Evolutionary conservation across 92 coral and sea anemone species (phyloP), one percentile per base, ranked within the genome.

Genomic region (Porites cylindrica): DNA sequence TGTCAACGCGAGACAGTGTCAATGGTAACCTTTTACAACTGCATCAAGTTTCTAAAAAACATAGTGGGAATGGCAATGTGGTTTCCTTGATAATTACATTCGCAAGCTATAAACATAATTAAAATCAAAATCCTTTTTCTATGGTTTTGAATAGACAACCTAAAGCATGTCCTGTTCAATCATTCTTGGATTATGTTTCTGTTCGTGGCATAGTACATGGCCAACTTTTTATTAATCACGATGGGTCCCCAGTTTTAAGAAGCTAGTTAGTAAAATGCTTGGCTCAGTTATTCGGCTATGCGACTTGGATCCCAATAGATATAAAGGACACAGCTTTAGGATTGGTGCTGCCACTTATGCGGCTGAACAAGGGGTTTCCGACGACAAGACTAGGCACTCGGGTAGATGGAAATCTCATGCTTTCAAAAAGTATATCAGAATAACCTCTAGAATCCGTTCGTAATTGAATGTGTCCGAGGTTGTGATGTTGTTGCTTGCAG

Each of bases 291-390:
- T 71, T 32, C 52, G 24, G 8, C 38, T 47, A 18, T 82, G 88
- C 61, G 76, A 85, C 18, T 69, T 78, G 24, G 93, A 90, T 69
- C 32, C 86, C 51, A 18, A 70, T 2, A 68, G 18, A 16, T 68
- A 29, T 12, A 90, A 90, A 70, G 93, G 86, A 17, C 93, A 90
- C 73, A 90, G 93, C 71, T 85, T 90, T 38, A 24, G 93, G 26
- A 77, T 87, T 13, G 91, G 93, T 17, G 91, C 93, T 6, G 91
- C 93, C 23, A 73, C 88, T 17, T 75, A 82, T 82, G 93, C 91
- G 19, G 91, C 93, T 3, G 90, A 79, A 18, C 75, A 54, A 54
- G 60, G 60, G 60, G 11, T 9, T 54, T 54, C 14, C 10, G 60
- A 54, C 68, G 13, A 10, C 60, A 10, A 54, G 60, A 54, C 10